Evolutionary conservation across 2,113 vertebrate species (phyloP), one percentile per base, ranked within the genome.

Genomic region (Malurus alboscapulatus): DNA sequence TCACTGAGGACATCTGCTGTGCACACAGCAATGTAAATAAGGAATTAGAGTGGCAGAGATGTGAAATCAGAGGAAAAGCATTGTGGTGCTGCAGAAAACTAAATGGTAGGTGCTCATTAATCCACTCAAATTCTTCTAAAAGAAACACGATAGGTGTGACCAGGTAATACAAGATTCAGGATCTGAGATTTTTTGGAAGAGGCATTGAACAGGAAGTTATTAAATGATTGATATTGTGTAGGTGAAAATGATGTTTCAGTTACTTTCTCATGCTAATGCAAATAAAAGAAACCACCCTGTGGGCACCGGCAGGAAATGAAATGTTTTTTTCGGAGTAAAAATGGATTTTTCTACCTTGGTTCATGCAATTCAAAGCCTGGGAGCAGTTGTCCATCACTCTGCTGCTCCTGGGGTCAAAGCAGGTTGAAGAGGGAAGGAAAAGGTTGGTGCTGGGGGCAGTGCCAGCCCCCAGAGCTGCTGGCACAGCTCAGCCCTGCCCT

Each of bases 371-470:
- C 54, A n/a, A 42, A 8, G n/a, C 38, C 58, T 2, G 25, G 58
- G 40, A 68, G 58, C 81, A 74, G 44, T 1, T 38, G 14, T 9
- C 13, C 9, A 1, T 30, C 1, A 0, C 17, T 14, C 72, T 38
- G 67, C 45, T n/a, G 79, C 59, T 80, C 40, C 32, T 18, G 27
- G 40, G 48, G 6, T 13, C 57, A n/a, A 20, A 44, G 2, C 42
- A 63, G 32, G 45, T 0, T 1, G 55, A 44, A 0, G 0, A 1
- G 3, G 30, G 47, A 15, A 48, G 19, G 25, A 27, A 15, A 34
- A 22, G 0, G 12, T 38, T 45, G 32, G 26, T 5, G 54, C 83
- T 44, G 67, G 48, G 0, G 0, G 45, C 68, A 58, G 53, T 12
- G 2, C 36, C 55, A 36, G 59, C 42, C 20, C 54, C 40, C 25